Evolutionary conservation across 2,797 vertebrate genomes (phyloP), one percentile per base, ranked within the genome.

Genomic region (Mastacembelus armatus): DNA sequence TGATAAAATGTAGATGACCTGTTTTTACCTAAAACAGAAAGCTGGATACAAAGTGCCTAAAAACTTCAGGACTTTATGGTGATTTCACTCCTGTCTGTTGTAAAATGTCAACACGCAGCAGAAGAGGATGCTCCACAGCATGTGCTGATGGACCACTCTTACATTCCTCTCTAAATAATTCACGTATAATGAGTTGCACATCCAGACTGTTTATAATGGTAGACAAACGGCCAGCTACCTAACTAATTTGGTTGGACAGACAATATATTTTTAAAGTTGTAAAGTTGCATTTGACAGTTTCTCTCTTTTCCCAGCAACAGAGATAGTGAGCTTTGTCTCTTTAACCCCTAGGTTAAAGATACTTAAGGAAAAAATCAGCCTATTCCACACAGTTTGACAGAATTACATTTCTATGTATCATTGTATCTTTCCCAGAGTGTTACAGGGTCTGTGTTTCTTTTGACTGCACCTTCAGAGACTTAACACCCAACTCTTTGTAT

Each of bases 261-360:
- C 47, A 54, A 52, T 35, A 48, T 47, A 64, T 60, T 42, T 44
- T 29, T 39, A 72, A 60, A 66, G 52, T 32, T 71, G 38, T n/a
- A 29, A n/a, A 43, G 10, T 8, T 7, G 26, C 22, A 60, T 18
- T 29, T 39, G 29, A 54, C 18, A 22, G 1, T 39, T 29, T 45
- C 35, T 55, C 29, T 36, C 12, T 44, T 58, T 35, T 59, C 9
- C n/a, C 40, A 51, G 48, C 12, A 15, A 32, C n/a, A 48, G 18
- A 2, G 26, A 59, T 50, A 59, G 5, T 40, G 35, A 35, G 5
- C 19, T 24, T 21, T 39, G 2, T 18, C 15, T 18, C 2, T 43
- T 33, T 43, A 6, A n/a, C n/a, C n/a, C n/a, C n/a, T n/a, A n/a
- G 7, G 10, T 49, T n/a, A 21, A 15, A 24, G 21, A 18, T 48